Percentiles rank a stretch among this genome's conserved stretches.
Evolutionary conservation across 2,113 vertebrate genomes (phyloP).

Genomic region (Nerophis ophidion): DNA sequence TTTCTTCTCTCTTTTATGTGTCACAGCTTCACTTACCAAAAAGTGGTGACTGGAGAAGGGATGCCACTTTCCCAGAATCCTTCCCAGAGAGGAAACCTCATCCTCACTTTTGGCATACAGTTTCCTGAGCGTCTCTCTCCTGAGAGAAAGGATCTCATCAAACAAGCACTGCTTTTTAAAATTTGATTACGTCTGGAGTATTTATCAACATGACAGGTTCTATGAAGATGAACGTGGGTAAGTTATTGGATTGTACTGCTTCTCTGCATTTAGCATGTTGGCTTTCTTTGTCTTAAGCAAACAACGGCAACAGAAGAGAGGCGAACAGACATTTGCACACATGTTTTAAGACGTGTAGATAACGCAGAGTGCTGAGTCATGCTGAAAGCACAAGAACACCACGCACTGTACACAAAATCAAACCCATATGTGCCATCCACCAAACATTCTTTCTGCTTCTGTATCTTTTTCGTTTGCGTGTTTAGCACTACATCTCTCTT

Average conservation of each 20-base stretch:
- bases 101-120: conserved; percentile 80
- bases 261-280: too few relatives aligned
- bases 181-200: background rate
- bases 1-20: conserved; percentile 9
- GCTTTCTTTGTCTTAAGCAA: too few relatives aligned
- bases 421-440: conserved; percentile 34
- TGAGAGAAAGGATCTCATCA: conserved; percentile 75
- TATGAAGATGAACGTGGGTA: background rate
- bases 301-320: too few relatives aligned
- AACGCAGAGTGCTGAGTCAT: conserved; percentile 50
- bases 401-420: conserved; percentile 17
- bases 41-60: conserved; percentile 82
- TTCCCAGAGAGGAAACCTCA: conserved; percentile 77
- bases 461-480: too few relatives aligned
- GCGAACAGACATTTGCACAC: too few relatives aligned
- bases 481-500: too few relatives aligned
- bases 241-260: background rate
- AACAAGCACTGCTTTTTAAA: conserved; percentile 61
- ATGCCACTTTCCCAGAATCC: conserved; percentile 78
- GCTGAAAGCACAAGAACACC: conserved; percentile 35
- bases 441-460: conserved; percentile 6
- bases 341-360: background rate
- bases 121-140: conserved; percentile 81
- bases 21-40: conserved; percentile 81
- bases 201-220: background rate